Percentiles rank a stretch among this genome's conserved stretches.
Evolutionary conservation across 1,140 invertebrate species (phyloP).

Genomic region (Aricia agestis): DNA sequence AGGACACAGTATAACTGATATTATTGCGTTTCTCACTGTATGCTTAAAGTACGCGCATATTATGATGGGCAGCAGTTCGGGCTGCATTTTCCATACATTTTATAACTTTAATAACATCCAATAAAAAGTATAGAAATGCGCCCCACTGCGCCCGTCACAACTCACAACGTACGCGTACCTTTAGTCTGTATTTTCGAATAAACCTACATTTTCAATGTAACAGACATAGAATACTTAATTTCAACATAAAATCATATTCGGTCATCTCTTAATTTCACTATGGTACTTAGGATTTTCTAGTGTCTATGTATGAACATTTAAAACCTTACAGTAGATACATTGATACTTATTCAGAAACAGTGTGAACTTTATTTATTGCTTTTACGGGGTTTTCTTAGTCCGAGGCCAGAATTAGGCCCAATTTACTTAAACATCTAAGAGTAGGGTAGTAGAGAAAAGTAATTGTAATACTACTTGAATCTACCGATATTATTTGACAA

Average conservation of each 20-base stretch:
- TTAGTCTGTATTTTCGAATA: too few relatives aligned
- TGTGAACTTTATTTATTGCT: background rate
- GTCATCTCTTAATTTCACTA: background rate
- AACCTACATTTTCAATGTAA: too few relatives aligned
- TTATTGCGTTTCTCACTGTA: slow-evolving; percentile 64
- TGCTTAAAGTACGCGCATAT: slow-evolving; percentile 21
- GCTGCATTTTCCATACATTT: background rate
- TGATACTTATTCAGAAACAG: background rate
- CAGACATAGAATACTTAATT: slow-evolving; percentile 14
- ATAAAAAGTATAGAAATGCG: background rate
- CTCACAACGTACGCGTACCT: too few relatives aligned
- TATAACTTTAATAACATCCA: background rate
- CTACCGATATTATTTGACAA: too few relatives aligned
- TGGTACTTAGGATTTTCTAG: slow-evolving; percentile 10
- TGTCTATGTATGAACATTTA: slow-evolving; percentile 6
- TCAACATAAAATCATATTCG: background rate
- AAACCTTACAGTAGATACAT: slow-evolving; percentile 10
- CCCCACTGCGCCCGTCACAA: too few relatives aligned
- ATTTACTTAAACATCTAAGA: slow-evolving; percentile 7
- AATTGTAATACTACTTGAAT: too few relatives aligned
- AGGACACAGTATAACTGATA: slow-evolving; percentile 46
- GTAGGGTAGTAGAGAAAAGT: too few relatives aligned
- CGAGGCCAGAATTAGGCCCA: background rate
- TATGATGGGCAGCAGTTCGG: background rate
- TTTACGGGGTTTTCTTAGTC: background rate